Evolutionary conservation across 2,888 invertebrate species (phyloP).

Genomic region (Pristionchus arcanus): DNA sequence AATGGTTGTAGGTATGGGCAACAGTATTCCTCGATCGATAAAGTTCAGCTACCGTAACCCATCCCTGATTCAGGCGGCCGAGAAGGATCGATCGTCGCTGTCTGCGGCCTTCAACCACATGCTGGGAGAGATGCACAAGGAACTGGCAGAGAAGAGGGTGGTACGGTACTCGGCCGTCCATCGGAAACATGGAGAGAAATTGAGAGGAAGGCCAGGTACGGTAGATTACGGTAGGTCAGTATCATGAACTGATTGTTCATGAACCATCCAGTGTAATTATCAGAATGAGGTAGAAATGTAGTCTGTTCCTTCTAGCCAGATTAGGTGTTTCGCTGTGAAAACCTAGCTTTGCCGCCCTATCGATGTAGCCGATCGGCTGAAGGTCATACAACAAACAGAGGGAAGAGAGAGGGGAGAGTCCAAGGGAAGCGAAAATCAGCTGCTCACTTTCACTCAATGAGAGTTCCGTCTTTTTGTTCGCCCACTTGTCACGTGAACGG

Average conservation of each 20-base stretch:
- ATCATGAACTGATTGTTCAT: neutral
- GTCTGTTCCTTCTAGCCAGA: too few relatives aligned
- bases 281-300: too few relatives aligned
- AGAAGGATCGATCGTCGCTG: conserved; percentile 51
- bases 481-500: neutral
- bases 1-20: too few relatives aligned
- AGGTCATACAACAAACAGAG: conserved; percentile 22
- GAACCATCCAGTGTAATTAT: neutral
- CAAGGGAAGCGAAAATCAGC: neutral
- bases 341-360: neutral
- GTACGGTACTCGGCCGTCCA: conserved; percentile 51
- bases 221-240: neutral
- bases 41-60: neutral
- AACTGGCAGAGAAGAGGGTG: conserved; percentile 5
- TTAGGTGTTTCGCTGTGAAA: too few relatives aligned
- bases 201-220: conserved; percentile 52
- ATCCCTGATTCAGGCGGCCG: conserved; percentile 31
- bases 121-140: conserved; percentile 43
- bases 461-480: neutral
- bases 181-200: conserved; percentile 48
- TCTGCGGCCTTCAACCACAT: conserved; percentile 50
- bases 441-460: conserved; percentile 11
- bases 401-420: neutral
- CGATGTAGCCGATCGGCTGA: conserved; percentile 1
- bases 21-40: neutral